phyloP scores from a whole-genome alignment of 2,888 invertebrate genomes.

The Limnephilus rhombicus region DNA sequence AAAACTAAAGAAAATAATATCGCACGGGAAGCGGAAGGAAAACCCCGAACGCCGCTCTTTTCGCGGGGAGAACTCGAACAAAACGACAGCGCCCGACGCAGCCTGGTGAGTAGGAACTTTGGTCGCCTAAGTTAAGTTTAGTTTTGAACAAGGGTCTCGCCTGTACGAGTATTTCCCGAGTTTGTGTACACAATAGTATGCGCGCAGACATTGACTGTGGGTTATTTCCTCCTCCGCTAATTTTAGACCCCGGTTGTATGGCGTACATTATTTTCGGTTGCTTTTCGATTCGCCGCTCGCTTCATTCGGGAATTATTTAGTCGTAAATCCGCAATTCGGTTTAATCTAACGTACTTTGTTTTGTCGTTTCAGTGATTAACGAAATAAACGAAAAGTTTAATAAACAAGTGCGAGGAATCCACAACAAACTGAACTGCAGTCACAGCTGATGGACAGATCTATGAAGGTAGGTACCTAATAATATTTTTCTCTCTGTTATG shows the following conservation, averaged over 20 bases:
- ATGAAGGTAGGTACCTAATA: conserved; percentile 14
- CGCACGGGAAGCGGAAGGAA: conserved; percentile 22
- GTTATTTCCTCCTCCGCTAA: conserved; percentile 64
- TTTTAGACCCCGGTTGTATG: conserved; percentile 58
- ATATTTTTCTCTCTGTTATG: background rate
- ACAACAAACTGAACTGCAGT: background rate
- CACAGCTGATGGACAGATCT: conserved; percentile 21
- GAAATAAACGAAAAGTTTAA: conserved; percentile 55
- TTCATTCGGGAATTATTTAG: conserved; percentile 17
- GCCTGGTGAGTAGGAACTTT: conserved; percentile 51
- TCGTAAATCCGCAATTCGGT: conserved; percentile 4
- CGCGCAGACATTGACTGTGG: conserved; percentile 63
- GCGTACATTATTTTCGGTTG: conserved; percentile 63
- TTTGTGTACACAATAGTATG: conserved; percentile 55
- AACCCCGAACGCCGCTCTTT: background rate
- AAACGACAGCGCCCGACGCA: conserved; percentile 56
- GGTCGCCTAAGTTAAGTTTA: background rate
- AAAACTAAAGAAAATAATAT: conserved; percentile 7
- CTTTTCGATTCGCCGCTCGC: conserved; percentile 44
- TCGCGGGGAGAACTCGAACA: conserved; percentile 15
- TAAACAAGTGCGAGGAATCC: conserved; percentile 22
- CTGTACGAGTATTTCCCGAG: background rate
- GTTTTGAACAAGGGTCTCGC: conserved; percentile 17
- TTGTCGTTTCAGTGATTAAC: conserved; percentile 58
- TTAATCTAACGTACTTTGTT: background rate